phyloP scores from a whole-genome alignment of 2,888 invertebrate genomes.

The Punctoribates punctum region DNA sequence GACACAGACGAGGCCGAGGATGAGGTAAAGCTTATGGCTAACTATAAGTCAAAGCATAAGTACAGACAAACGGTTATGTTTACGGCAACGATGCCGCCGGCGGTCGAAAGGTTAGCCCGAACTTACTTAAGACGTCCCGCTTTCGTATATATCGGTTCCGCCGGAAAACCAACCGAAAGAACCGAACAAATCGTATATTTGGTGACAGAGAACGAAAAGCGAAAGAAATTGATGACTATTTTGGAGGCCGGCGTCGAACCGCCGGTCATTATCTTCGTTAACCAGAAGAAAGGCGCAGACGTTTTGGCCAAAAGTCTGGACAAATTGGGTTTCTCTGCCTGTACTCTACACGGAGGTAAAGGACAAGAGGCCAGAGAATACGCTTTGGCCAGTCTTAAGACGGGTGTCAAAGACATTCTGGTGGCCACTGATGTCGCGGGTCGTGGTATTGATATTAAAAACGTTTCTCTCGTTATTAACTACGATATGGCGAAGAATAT shows the following conservation, averaged over 20 bases:
- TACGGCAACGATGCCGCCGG: constrained; percentile 98
- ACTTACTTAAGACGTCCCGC: constrained; percentile 92
- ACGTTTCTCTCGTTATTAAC: constrained; percentile 97
- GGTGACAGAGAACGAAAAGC: constrained; percentile 91
- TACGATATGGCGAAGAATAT: constrained; percentile 99
- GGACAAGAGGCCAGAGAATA: constrained; percentile 99
- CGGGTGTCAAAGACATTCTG: constrained; percentile 92
- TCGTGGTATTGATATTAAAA: constrained; percentile 99
- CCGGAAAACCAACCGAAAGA: constrained; percentile 94
- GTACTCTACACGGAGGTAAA: constrained; percentile 98
- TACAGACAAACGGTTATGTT: constrained; percentile 99
- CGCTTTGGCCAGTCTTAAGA: constrained; percentile 91
- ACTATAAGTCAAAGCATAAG: constrained; percentile 93
- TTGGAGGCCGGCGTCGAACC: constrained; percentile 85
- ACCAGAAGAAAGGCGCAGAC: constrained; percentile 99
- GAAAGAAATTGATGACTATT: constrained; percentile 88
- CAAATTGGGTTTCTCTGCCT: constrained; percentile 92
- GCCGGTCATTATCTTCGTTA: constrained; percentile 98
- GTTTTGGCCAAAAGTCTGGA: constrained; percentile 94
- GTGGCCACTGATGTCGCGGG: constrained; percentile 99
- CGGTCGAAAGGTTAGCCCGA: constrained; percentile 85
- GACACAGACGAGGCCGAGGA: constrained; percentile 98
- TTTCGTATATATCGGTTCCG: constrained; percentile 93
- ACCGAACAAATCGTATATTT: constrained; percentile 96
- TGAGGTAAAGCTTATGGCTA: constrained; percentile 78